Conservation (phyloP, 2,113 vertebrate genomes). For the Lamprologus callipterus region DNA sequence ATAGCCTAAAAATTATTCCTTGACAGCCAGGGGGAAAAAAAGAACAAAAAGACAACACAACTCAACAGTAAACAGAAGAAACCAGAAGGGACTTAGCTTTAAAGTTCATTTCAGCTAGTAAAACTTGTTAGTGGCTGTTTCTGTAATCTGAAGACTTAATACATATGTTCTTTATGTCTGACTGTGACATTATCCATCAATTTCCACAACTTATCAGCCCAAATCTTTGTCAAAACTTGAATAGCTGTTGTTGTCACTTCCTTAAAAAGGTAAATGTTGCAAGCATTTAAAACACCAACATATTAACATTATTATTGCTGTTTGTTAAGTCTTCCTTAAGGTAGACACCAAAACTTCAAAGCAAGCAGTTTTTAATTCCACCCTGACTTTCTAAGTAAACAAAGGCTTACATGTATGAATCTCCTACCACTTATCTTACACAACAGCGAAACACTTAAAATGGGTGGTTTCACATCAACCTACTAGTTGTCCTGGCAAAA, state of each 20-base stretch:
- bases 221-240: not conserved
- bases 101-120: not conserved
- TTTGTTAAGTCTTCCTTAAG: not conserved
- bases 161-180: not conserved
- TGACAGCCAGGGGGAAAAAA: accelerated
- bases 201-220: not conserved
- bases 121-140: not conserved
- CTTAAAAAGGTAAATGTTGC: not conserved
- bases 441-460: not conserved
- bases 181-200: not conserved
- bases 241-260: not conserved
- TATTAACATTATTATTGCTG: not conserved
- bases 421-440: not conserved
- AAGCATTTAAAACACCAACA: not conserved
- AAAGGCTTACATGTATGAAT: not conserved
- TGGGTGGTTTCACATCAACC: slow-evolving; percentile 27
- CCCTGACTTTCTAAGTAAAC: not conserved
- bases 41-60: not conserved
- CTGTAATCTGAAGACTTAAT: not conserved
- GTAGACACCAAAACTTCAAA: not conserved
- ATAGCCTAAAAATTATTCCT: not conserved
- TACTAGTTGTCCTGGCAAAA: slow-evolving; percentile 10
- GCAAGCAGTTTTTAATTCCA: not conserved
- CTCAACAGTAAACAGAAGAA: not conserved
- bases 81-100: accelerated